These are phyloP conservation scores for Psittacus erithacus DNA, from an alignment of 2,113 vertebrate genomes.

Conservation along the genomic window DNA sequence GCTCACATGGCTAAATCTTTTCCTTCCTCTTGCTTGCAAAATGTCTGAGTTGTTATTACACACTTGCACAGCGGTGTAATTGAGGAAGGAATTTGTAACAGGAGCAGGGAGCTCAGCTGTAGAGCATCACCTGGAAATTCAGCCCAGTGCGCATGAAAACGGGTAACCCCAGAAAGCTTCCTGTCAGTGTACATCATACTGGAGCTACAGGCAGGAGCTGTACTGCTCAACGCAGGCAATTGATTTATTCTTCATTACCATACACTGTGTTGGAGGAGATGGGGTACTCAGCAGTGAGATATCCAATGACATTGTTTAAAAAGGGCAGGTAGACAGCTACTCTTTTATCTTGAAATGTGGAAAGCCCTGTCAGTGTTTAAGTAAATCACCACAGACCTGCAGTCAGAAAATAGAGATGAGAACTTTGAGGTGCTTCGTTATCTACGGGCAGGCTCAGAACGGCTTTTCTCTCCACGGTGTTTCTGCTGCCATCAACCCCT, in stretches of 20 bases:
- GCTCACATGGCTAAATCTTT: not conserved
- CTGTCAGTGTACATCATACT: rapidly evolving
- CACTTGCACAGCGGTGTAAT: rapidly evolving
- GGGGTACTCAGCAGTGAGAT: not conserved
- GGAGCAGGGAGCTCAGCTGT: not conserved
- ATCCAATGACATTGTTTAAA: not conserved
- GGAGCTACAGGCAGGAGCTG: not conserved
- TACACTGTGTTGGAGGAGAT: not conserved
- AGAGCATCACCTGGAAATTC: not conserved
- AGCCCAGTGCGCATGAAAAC: not conserved
- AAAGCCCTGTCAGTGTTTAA: not conserved
- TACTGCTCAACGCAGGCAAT: not conserved
- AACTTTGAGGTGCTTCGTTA: not conserved
- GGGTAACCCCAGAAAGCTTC: not conserved
- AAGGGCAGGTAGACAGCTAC: not conserved
- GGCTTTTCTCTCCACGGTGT: not conserved
- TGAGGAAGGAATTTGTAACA: not conserved
- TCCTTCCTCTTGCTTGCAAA: not conserved
- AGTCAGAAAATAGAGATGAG: not conserved
- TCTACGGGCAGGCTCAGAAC: not conserved
- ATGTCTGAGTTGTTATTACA: not conserved
- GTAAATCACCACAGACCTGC: not conserved
- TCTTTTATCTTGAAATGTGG: not conserved
- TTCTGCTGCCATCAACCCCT: not conserved
- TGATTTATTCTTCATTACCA: not conserved